These are phyloP conservation scores for Blera fallax DNA, from an alignment of 2,888 invertebrate species.

Conservation along the genomic window DNA sequence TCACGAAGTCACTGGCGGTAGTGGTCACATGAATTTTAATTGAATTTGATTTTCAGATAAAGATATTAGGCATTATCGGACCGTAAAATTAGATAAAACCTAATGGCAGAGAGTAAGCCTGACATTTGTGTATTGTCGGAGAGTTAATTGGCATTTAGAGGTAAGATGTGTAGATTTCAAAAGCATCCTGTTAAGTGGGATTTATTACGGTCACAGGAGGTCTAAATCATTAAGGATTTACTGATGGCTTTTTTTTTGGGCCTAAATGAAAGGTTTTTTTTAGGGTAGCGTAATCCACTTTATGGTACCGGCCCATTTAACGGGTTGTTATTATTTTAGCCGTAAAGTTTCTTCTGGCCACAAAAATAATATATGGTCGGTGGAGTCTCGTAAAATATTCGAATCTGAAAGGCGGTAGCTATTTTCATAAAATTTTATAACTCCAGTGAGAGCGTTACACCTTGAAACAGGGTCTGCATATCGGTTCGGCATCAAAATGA, in stretches of 20 bases:
- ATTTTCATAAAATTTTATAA: conserved; percentile 22
- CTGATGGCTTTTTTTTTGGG: not conserved
- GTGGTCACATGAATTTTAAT: conserved; percentile 7
- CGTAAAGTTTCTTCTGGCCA: not conserved
- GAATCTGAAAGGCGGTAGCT: not conserved
- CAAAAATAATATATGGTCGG: not conserved
- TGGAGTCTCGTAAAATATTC: not conserved
- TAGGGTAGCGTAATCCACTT: not conserved
- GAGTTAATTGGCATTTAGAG: conserved; percentile 5
- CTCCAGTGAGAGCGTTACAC: not conserved
- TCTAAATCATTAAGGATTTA: conserved; percentile 14
- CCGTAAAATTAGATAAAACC: conserved; percentile 20
- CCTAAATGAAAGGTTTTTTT: conserved; percentile 1
- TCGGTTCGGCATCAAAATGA: not conserved
- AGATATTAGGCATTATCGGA: conserved; percentile 11
- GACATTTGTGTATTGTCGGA: not conserved
- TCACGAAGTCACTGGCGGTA: not conserved
- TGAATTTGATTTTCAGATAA: not conserved
- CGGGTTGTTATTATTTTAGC: not conserved
- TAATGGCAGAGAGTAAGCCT: not conserved
- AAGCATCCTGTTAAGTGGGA: conserved; percentile 7
- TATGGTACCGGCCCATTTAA: not conserved
- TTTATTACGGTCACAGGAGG: conserved; percentile 27
- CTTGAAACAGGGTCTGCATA: not conserved
- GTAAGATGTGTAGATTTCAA: not conserved